These are phyloP conservation scores for Cyprinella venusta DNA, from an alignment of 2,797 vertebrate species.

Conservation along the genomic window DNA sequence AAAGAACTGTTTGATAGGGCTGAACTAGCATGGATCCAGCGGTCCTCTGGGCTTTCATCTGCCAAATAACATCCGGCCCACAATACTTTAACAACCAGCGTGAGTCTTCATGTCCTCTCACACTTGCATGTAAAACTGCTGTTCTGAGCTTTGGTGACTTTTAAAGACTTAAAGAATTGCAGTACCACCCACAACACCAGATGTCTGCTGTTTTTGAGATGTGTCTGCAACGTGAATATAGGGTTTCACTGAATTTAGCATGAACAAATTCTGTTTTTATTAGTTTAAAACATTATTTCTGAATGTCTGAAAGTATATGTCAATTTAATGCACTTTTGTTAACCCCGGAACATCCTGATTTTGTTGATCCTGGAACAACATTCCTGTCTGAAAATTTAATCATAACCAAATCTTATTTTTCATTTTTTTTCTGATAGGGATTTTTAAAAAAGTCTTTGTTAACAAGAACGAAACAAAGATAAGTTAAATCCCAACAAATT, in stretches of 20 bases:
- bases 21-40: constrained; percentile 64
- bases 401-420: background rate
- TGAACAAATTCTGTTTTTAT: background rate
- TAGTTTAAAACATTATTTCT: background rate
- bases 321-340: background rate
- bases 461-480: no score
- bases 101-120: constrained; percentile 13
- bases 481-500: no score
- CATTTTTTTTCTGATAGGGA: no score
- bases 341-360: background rate
- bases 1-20: constrained; percentile 68
- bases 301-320: background rate
- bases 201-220: background rate
- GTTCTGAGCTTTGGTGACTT: constrained; percentile 26
- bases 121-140: constrained; percentile 2
- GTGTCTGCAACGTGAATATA: background rate
- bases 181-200: background rate
- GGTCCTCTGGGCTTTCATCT: constrained; percentile 61
- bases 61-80: constrained; percentile 33
- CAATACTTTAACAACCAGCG: constrained; percentile 15
- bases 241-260: background rate
- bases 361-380: background rate
- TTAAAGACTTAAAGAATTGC: constrained; percentile 9
- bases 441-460: no score
- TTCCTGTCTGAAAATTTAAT: background rate